phyloP scores from a whole-genome alignment of 1,140 invertebrate genomes.

The Zaprionus vittiger region DNA sequence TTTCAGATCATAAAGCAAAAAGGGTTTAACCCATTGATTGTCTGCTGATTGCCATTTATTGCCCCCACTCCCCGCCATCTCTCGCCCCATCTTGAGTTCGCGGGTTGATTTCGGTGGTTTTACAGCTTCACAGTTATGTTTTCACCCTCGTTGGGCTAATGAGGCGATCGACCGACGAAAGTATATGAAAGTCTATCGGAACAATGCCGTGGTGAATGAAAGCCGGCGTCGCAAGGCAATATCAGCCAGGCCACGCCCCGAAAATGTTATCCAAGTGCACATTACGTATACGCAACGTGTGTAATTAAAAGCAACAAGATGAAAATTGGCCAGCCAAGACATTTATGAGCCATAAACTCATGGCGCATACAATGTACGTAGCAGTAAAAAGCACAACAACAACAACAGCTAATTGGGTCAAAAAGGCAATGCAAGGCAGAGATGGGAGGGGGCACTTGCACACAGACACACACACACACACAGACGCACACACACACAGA shows the following conservation, averaged over 20 bases:
- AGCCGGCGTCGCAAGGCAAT: background rate
- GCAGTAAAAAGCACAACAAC: slow-evolving; percentile 30
- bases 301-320: slow-evolving; percentile 60
- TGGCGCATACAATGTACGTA: slow-evolving; percentile 59
- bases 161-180: slow-evolving; percentile 34
- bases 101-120: slow-evolving; percentile 65
- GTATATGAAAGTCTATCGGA: slow-evolving; percentile 18
- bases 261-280: slow-evolving; percentile 20
- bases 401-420: slow-evolving; percentile 72
- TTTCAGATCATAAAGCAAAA: slow-evolving; percentile 80
- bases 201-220: slow-evolving; percentile 2
- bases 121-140: slow-evolving; percentile 77
- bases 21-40: slow-evolving; percentile 79
- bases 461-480: background rate
- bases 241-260: slow-evolving; percentile 12
- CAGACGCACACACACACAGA: too few relatives aligned
- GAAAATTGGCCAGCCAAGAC: slow-evolving; percentile 55
- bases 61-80: slow-evolving; percentile 19
- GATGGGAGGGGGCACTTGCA: background rate
- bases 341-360: slow-evolving; percentile 75
- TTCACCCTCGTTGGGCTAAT: slow-evolving; percentile 54
- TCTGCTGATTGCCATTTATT: slow-evolving; percentile 78
- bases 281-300: slow-evolving; percentile 63
- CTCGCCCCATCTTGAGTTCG: slow-evolving; percentile 8
- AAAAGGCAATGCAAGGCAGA: slow-evolving; percentile 25